A percentile compares a stretch with the other conserved stretches of the same genome.
Evolutionary conservation across 1,140 invertebrate species (phyloP).

Genomic region (Psilanteris sp.): DNA sequence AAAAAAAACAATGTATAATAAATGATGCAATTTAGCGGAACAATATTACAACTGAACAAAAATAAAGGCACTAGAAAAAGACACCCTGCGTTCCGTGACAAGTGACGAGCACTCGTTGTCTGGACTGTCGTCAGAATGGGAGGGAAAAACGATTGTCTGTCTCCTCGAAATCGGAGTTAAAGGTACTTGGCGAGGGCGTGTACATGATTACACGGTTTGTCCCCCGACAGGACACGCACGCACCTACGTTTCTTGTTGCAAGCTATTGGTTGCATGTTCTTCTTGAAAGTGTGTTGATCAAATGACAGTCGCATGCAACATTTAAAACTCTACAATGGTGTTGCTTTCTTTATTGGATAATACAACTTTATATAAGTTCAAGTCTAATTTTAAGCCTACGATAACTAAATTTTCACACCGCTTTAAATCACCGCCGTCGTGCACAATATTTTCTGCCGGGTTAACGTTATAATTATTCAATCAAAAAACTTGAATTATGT

Average conservation of each 20-base stretch:
- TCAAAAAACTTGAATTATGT: too few relatives aligned
- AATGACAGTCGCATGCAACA: slow-evolving; percentile 48
- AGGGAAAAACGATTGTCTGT: slow-evolving; percentile 47
- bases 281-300: slow-evolving; percentile 21
- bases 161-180: slow-evolving; percentile 51
- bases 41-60: slow-evolving; percentile 22
- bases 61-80: slow-evolving; percentile 23
- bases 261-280: slow-evolving; percentile 58
- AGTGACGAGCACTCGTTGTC: slow-evolving; percentile 46
- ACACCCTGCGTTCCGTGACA: slow-evolving; percentile 46
- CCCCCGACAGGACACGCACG: slow-evolving; percentile 45
- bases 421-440: too few relatives aligned
- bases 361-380: too few relatives aligned
- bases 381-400: too few relatives aligned
- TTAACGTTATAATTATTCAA: too few relatives aligned
- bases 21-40: slow-evolving; percentile 4
- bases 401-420: too few relatives aligned
- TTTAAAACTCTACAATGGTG: slow-evolving; percentile 19
- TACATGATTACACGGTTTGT: slow-evolving; percentile 46
- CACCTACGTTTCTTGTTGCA: slow-evolving; percentile 43
- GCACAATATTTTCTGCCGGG: too few relatives aligned
- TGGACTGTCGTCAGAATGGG: slow-evolving; percentile 17
- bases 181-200: slow-evolving; percentile 55
- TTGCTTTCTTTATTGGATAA: too few relatives aligned
- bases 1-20: too few relatives aligned